Conservation (phyloP, 2,113 vertebrate species). For the Lontra canadensis region DNA sequence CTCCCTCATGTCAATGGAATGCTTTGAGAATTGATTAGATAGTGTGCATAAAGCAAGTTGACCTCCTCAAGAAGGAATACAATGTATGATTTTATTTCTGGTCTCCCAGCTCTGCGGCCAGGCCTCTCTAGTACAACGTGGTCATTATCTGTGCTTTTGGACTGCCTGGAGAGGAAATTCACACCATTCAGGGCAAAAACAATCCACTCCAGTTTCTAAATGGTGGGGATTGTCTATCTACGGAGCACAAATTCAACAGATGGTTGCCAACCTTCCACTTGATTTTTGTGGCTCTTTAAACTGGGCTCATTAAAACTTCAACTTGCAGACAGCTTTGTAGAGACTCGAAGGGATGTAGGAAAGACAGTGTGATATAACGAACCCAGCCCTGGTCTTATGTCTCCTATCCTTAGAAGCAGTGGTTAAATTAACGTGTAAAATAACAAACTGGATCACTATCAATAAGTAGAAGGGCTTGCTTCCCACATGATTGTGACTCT, state of each 20-base stretch:
- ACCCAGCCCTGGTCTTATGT: background rate
- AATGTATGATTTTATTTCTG: conserved; percentile 79
- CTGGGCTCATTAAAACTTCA: conserved; percentile 70
- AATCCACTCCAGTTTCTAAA: conserved; percentile 79
- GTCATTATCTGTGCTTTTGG: conserved; percentile 70
- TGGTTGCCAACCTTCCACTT: conserved; percentile 77
- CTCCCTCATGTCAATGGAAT: conserved; percentile 70
- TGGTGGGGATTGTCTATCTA: conserved; percentile 73
- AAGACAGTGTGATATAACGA: background rate
- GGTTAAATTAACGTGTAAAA: conserved; percentile 32
- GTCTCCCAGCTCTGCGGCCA: conserved; percentile 49
- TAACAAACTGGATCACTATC: background rate
- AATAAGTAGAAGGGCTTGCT: background rate
- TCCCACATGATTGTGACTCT: background rate
- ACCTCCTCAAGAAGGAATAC: conserved; percentile 70
- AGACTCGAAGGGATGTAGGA: background rate
- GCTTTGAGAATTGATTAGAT: conserved; percentile 81
- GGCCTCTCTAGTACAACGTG: conserved; percentile 72
- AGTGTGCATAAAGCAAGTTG: conserved; percentile 77
- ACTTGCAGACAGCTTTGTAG: conserved; percentile 49
- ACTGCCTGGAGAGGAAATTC: conserved; percentile 76
- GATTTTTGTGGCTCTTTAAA: conserved; percentile 73
- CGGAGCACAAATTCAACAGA: conserved; percentile 74
- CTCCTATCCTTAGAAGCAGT: background rate
- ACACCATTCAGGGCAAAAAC: conserved; percentile 78